Conservation (phyloP, 2,888 invertebrate genomes). For the Drosophila tanythrix region DNA sequence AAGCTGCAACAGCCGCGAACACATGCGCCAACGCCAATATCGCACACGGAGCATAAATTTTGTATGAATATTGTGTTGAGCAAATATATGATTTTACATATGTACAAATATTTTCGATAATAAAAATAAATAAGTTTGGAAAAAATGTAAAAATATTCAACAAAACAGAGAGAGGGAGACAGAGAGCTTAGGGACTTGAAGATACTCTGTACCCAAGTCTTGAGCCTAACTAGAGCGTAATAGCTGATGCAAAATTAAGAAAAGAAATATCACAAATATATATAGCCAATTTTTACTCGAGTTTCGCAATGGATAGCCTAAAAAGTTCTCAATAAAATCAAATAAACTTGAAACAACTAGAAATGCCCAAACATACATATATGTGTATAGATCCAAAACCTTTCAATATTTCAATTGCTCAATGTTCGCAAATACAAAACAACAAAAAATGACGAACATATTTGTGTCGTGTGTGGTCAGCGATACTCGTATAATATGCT, state of each 20-base stretch:
- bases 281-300: not conserved
- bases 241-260: not conserved
- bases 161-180: too few relatives aligned
- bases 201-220: not conserved
- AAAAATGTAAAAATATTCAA: slow-evolving; percentile 1
- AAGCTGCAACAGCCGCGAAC: slow-evolving; percentile 10
- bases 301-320: not conserved
- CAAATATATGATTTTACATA: slow-evolving; percentile 2
- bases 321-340: not conserved
- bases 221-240: not conserved
- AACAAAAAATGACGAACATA: not conserved
- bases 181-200: not conserved
- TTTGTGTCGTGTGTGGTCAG: not conserved
- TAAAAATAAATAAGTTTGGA: slow-evolving; percentile 15
- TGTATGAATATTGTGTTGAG: slow-evolving; percentile 42
- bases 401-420: not conserved
- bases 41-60: slow-evolving; percentile 40
- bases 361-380: not conserved
- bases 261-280: not conserved
- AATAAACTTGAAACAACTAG: not conserved
- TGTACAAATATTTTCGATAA: slow-evolving; percentile 28
- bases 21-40: slow-evolving; percentile 28
- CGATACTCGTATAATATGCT: not conserved
- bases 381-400: not conserved
- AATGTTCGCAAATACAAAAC: not conserved